A percentile compares a stretch with the other conserved stretches of the same genome.
Conservation (phyloP, 1,140 invertebrate genomes). For the Akabosia matsudoensis region DNA sequence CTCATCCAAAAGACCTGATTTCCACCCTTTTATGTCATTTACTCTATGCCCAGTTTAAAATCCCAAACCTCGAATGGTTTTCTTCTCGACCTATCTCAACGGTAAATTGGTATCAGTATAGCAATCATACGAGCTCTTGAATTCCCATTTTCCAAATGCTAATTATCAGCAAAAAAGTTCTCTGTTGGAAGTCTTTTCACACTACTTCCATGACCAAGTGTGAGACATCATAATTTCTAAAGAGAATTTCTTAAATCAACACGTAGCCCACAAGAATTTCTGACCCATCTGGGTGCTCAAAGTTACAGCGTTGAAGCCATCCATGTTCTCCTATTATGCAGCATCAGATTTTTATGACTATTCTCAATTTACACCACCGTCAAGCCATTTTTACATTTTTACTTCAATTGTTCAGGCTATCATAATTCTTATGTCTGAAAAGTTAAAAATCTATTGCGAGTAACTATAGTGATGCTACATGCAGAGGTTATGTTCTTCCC, state of each 20-base stretch:
- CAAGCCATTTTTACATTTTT: too few relatives aligned
- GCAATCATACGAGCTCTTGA: not conserved
- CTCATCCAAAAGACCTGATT: too few relatives aligned
- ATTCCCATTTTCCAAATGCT: constrained; percentile 1
- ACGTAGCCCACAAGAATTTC: not conserved
- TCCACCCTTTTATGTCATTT: too few relatives aligned
- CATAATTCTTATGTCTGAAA: not conserved
- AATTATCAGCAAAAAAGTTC: constrained; percentile 16
- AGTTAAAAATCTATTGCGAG: too few relatives aligned
- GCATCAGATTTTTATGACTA: not conserved
- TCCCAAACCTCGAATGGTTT: not conserved
- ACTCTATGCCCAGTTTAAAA: too few relatives aligned
- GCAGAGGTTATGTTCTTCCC: too few relatives aligned
- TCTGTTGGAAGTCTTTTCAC: constrained; percentile 6
- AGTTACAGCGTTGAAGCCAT: not conserved
- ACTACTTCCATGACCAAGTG: not conserved
- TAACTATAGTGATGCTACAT: too few relatives aligned
- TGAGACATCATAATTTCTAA: not conserved
- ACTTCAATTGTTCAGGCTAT: not conserved
- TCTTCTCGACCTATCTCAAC: too few relatives aligned
- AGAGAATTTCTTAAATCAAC: constrained; percentile 8
- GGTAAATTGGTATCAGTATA: not conserved
- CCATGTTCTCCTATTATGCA: not conserved
- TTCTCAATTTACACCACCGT: not conserved
- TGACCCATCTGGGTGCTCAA: not conserved